phyloP scores from a whole-genome alignment of 2,797 vertebrate genomes.

The Cuniculus paca region DNA sequence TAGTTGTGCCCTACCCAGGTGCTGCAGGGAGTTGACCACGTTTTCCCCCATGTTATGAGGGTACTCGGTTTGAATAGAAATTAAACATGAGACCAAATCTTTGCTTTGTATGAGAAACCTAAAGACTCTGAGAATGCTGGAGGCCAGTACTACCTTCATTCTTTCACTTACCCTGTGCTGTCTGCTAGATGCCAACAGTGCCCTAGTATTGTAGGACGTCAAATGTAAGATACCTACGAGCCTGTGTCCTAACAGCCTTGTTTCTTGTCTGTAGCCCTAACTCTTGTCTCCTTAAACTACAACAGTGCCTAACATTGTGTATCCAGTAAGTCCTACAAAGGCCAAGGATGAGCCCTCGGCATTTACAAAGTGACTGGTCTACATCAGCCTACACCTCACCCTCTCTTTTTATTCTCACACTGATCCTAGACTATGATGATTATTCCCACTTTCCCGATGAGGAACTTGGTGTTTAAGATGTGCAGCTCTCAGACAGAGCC shows the following conservation, averaged over 20 bases:
- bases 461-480: not conserved
- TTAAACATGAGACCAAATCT: not conserved
- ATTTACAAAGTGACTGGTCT: not conserved
- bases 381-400: not conserved
- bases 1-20: not conserved
- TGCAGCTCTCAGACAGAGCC: not conserved
- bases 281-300: not conserved
- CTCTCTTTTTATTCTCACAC: not conserved
- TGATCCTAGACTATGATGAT: not conserved
- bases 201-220: not conserved
- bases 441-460: not conserved
- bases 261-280: not conserved
- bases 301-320: rapidly evolving
- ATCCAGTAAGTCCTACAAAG: not conserved
- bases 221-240: no score
- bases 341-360: not conserved
- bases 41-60: not conserved
- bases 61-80: not conserved
- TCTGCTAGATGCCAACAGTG: rapidly evolving
- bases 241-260: rapidly evolving
- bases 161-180: not conserved
- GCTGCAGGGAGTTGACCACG: not conserved
- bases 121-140: not conserved
- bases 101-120: not conserved
- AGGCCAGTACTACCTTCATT: not conserved